Percentiles rank a stretch among this genome's conserved stretches.
phyloP scores from a whole-genome alignment of 2,797 vertebrate genomes.

The Tamandua tetradactyla region DNA sequence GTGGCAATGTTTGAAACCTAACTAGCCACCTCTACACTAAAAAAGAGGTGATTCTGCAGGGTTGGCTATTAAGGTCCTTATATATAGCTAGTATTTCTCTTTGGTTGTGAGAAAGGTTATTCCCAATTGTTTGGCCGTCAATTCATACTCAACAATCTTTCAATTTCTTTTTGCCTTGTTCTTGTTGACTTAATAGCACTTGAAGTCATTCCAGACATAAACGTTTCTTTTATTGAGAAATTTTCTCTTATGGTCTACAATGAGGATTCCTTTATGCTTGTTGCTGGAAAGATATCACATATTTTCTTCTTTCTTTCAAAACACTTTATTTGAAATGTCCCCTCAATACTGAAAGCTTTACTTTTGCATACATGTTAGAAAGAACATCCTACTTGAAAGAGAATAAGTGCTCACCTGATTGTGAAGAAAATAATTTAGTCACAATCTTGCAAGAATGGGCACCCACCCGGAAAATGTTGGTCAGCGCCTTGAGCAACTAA shows the following conservation, averaged over 20 bases:
- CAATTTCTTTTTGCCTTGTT: constrained; percentile 1
- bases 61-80: background rate
- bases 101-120: background rate
- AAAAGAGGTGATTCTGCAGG: background rate
- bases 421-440: too few species aligned
- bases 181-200: background rate
- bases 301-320: constrained; percentile 20
- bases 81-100: background rate
- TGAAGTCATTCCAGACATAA: background rate
- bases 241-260: background rate
- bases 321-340: constrained; percentile 28
- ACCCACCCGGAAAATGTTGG: too few species aligned
- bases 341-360: background rate
- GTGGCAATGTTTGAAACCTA: background rate
- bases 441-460: too few species aligned
- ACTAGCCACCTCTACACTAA: background rate
- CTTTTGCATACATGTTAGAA: too few species aligned
- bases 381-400: too few species aligned
- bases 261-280: background rate
- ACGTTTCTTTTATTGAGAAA: background rate
- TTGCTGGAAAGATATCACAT: background rate
- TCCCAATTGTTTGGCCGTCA: background rate
- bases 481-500: too few species aligned
- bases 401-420: too few species aligned
- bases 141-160: background rate